phyloP scores from a whole-genome alignment of 2,113 vertebrate species.

The Stigmatopora nigra region DNA sequence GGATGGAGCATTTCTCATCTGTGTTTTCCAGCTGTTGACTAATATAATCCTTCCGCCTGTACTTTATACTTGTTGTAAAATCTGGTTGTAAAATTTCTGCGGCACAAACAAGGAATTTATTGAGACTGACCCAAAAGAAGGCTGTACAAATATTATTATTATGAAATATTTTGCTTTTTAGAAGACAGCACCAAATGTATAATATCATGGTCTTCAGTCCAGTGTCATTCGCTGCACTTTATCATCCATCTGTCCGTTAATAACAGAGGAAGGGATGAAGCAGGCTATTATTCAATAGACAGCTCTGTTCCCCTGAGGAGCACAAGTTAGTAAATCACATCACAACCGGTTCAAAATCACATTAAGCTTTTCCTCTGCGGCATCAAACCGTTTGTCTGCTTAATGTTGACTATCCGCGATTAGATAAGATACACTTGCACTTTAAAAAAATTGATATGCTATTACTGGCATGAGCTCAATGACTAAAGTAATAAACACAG shows the following conservation, averaged over 20 bases:
- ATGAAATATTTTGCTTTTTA: not conserved
- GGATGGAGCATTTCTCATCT: slow-evolving; percentile 32
- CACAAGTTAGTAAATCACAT: not conserved
- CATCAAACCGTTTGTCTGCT: not conserved
- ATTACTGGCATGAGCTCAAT: not conserved
- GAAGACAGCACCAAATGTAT: not conserved
- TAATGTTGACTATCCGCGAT: not conserved
- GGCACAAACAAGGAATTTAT: slow-evolving; percentile 1
- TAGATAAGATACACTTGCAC: not conserved
- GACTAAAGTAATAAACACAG: too few species aligned
- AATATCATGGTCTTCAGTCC: not conserved
- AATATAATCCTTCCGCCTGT: not conserved
- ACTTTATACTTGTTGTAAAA: slow-evolving; percentile 25
- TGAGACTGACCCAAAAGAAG: not conserved
- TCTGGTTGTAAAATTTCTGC: slow-evolving; percentile 10
- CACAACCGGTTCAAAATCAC: not conserved
- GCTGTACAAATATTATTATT: not conserved
- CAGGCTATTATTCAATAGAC: slow-evolving; percentile 38
- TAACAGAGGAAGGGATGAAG: slow-evolving; percentile 30
- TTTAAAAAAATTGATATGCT: not conserved
- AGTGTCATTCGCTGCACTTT: slow-evolving; percentile 21
- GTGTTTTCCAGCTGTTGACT: slow-evolving; percentile 53
- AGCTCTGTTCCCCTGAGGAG: slow-evolving; percentile 40
- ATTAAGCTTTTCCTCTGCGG: not conserved
- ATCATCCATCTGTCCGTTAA: slow-evolving; percentile 28